Percentiles rank a stretch among this genome's conserved stretches.
phyloP scores from a whole-genome alignment of 2,113 vertebrate species.

The Syngnathoides biaculeatus region DNA sequence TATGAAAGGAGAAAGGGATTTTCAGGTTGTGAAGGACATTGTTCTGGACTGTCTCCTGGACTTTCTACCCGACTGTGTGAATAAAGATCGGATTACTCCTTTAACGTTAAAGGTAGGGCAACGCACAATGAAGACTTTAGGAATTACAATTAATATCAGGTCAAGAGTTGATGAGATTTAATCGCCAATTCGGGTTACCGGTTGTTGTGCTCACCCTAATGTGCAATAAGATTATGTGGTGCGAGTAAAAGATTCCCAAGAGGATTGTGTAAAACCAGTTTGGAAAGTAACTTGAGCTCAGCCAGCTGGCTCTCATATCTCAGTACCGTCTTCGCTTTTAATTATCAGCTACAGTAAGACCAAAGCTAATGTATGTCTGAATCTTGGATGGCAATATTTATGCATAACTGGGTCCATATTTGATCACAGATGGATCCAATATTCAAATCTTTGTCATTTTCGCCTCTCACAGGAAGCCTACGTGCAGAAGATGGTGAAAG shows the following conservation, averaged over 20 bases:
- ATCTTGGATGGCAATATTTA: background rate
- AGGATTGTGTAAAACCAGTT: slow-evolving; percentile 72
- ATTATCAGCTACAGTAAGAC: slow-evolving; percentile 18
- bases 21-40: slow-evolving; percentile 96
- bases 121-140: background rate
- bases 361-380: background rate
- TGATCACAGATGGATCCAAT: no score
- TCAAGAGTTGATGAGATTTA: slow-evolving; percentile 20
- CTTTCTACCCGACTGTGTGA: slow-evolving; percentile 95
- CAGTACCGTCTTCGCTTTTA: slow-evolving; percentile 22
- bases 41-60: slow-evolving; percentile 97
- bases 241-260: slow-evolving; percentile 60
- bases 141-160: background rate
- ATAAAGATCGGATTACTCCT: slow-evolving; percentile 94
- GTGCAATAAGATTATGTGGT: slow-evolving; percentile 52
- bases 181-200: slow-evolving; percentile 25
- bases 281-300: slow-evolving; percentile 58
- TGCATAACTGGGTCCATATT: background rate
- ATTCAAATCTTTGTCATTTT: slow-evolving; percentile 1
- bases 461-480: slow-evolving; percentile 82
- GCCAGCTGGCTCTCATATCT: slow-evolving; percentile 39
- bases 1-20: slow-evolving; percentile 89
- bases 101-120: slow-evolving; percentile 89
- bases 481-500: slow-evolving; percentile 99
- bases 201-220: slow-evolving; percentile 19